phyloP scores from a whole-genome alignment of 2,113 vertebrate species.

The Chlamydotis undulata region DNA sequence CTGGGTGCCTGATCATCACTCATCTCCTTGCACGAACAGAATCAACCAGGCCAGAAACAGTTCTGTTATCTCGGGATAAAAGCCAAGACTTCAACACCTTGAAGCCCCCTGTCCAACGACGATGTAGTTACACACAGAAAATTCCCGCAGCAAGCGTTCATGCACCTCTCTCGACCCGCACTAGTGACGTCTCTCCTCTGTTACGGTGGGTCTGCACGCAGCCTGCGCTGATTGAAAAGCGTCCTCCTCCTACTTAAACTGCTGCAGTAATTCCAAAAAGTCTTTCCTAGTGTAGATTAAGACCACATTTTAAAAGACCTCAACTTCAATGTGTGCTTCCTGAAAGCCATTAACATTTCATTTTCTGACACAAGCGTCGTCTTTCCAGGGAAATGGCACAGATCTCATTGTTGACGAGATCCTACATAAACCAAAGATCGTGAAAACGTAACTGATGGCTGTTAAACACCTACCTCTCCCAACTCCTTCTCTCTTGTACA shows the following conservation, averaged over 20 bases:
- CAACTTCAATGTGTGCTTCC: not conserved
- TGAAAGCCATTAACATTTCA: not conserved
- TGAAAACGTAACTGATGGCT: not conserved
- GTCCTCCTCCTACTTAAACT: not conserved
- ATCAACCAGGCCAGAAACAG: not conserved
- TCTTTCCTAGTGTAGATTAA: not conserved
- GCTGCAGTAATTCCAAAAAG: not conserved
- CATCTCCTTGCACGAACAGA: not conserved
- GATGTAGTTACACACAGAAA: not conserved
- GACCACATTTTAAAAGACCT: not conserved
- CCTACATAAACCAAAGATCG: not conserved
- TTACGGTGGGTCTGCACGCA: accelerated
- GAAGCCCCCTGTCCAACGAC: not conserved
- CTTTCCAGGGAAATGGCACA: not conserved
- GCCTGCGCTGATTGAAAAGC: not conserved
- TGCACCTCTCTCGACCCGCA: not conserved
- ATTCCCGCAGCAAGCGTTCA: not conserved
- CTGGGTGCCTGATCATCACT: not conserved
- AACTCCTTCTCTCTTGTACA: not conserved
- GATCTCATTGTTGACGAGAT: not conserved
- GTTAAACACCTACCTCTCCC: not conserved
- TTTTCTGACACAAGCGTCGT: not conserved
- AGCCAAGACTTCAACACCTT: not conserved
- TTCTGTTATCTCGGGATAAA: not conserved
- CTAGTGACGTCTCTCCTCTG: not conserved